Conservation (phyloP, 2,113 vertebrate species). For the Entelurus aequoreus region DNA sequence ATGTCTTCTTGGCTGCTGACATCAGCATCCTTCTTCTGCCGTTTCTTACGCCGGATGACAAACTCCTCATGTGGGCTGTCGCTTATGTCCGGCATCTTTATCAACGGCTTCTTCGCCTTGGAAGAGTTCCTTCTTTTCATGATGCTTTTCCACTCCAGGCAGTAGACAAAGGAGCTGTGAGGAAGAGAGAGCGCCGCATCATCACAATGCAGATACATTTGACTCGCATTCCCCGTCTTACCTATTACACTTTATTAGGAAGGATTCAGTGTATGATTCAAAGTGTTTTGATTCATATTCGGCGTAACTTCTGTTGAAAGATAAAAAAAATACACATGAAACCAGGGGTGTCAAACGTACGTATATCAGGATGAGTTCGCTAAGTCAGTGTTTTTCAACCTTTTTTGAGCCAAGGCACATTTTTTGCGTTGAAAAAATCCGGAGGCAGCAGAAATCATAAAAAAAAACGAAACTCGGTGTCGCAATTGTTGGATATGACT, state of each 20-base stretch:
- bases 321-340: conserved; percentile 1
- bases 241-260: not conserved
- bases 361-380: too few species aligned
- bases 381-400: too few species aligned
- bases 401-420: too few species aligned
- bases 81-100: conserved; percentile 5
- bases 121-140: conserved; percentile 22
- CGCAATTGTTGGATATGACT: too few species aligned
- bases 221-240: not conserved
- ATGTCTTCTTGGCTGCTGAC: not conserved
- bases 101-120: conserved; percentile 1
- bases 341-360: too few species aligned
- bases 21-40: not conserved
- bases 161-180: conserved; percentile 40
- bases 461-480: not conserved
- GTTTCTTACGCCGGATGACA: not conserved
- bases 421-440: too few species aligned
- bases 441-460: not conserved
- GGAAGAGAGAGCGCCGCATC: not conserved
- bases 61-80: conserved; percentile 2
- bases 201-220: too few species aligned
- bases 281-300: conserved; percentile 8
- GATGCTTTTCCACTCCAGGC: conserved; percentile 13
- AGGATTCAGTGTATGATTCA: conserved; percentile 35
- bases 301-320: conserved; percentile 9